Evolutionary conservation across 2,797 vertebrate species (phyloP), one percentile per base, ranked within the genome.

Genomic region (Echiichthys vipera): DNA sequence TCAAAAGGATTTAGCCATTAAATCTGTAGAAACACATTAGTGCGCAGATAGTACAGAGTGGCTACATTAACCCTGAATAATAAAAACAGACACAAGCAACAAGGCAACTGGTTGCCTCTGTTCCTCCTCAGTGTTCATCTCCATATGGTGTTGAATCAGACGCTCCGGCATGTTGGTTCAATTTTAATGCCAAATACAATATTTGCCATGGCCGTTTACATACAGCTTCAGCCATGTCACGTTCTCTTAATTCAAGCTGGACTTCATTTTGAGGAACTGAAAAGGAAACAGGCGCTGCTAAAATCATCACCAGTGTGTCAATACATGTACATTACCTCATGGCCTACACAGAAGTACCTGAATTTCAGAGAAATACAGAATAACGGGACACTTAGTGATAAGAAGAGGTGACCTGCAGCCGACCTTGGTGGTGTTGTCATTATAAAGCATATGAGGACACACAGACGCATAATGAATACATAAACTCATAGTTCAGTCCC

Each of bases 401-500:
- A 93, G 74, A 95, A 94, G 91, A 95, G 92, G 88, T 94, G 89
- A 78, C 59, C 69, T 58, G 73, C 65, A 82, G 80, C 74, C 73
- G 68, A 84, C 78, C 80, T 80, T 3, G 30, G 30, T 68, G 73
- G 81, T 65, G 57, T 82, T 56, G 77, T 74, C 55, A 75, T 83
- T 80, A 86, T 66, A 65, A 84, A 85, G 54, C 81, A 77, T 78
- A 81, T 36, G 74, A 84, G 63, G 76, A 82, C 81, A 71, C 67
- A 70, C 25, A 61, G 65, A 87, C 22, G 64, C 76, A 76, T 63
- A 65, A n/a, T 62, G 80, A 89, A 86, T 85, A 78, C 77, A 87
- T 68, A 74, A 85, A 81, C 43, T 29, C 54, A 7, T 24, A 36
- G 65, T 34, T 61, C 54, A 30, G 71, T 49, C 34, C 39, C 30